Evolutionary conservation across 2,113 vertebrate genomes (phyloP), one percentile per base, ranked within the genome.

Genomic region (Sylvia atricapilla): DNA sequence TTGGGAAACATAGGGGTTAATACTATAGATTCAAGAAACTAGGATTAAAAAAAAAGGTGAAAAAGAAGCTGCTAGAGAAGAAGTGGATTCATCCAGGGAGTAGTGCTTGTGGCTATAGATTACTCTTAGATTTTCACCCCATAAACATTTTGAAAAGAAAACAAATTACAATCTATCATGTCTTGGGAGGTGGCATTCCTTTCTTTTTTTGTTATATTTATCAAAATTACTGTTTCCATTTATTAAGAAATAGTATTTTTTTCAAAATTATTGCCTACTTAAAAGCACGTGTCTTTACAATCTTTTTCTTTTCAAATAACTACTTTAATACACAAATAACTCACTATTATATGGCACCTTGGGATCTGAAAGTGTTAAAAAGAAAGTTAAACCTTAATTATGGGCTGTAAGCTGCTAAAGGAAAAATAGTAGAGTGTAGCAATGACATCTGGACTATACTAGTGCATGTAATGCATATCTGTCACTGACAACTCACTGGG

Each of bases 401-500:
- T 80, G 94, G 94, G 50, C 73, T 80, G 50, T 91, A 92, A 95
- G 73, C 79, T 90, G 85, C 84, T 94, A 88, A 96, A 76, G 91
- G 90, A 95, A 96, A 94, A 93, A 92, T 79, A 87, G 39, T 66
- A 94, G 79, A 80, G 39, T 84, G 85, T 89, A 64, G 69, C 76
- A 90, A 82, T 90, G 82, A 95, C 97, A 95, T 95, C 67, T 72
- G 86, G 89, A 76, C 89, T 87, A 92, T 85, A 93, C 70, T 81
- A 86, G 49, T 91, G 69, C 73, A 84, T 88, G 55, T 96, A 95
- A 93, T 91, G 91, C 94, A 88, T 96, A 91, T 97, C 89, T 97
- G 95, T 97, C 95, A 96, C 96, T 97, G 96, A 97, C 95, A 98
- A 92, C 93, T 97, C 96, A 95, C 76, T 90, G 93, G 96, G 87